Evolutionary conservation across 2,113 vertebrate species (phyloP), one percentile per base, ranked within the genome.

Genomic region (Apistogramma diplotaenia): DNA sequence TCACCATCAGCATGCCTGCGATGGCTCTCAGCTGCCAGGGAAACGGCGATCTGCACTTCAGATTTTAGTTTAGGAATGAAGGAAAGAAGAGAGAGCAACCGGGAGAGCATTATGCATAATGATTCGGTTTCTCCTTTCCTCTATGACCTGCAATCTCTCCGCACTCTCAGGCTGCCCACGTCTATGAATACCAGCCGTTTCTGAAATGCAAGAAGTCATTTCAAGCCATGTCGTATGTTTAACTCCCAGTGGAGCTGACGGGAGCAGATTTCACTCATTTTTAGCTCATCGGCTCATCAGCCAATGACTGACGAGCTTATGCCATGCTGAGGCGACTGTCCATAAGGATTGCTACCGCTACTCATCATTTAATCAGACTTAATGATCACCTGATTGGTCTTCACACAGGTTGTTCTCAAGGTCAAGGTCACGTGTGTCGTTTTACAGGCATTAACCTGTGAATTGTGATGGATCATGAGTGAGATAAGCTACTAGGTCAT

Each of bases 1-100:
- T 87, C 84, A 74, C 87, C 33, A 84, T 86, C 87, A 75, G 77
- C 43, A 18, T 40, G 74, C 71, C 85, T 80, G 58, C 9, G 21
- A 43, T 6, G 70, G 72, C 70, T 46, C 23, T 57, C 21, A 87
- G 80, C 85, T 61, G 74, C 77, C 71, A 35, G 31, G 59, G 72
- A 87, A 74, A 85, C 71, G 5, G 62, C 67, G 84, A 81, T 81
- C 78, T 76, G 58, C 7, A 8, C 18, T 56, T 78, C 51, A 46
- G 4, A 79, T 75, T 81, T 67, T 27, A 74, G 71, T 78, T 86
- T 16, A 40, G 55, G 58, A 81, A 74, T 25, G 56, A 76, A 15
- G 60, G 72, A 83, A 72, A 62, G 74, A 79, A 70, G 61, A 80
- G 49, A 83, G 74, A 83, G 73, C 57, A 40, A 65, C 58, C 49